Evolutionary conservation across 2,888 invertebrate genomes (phyloP).

Genomic region (Mimas tiliae): DNA sequence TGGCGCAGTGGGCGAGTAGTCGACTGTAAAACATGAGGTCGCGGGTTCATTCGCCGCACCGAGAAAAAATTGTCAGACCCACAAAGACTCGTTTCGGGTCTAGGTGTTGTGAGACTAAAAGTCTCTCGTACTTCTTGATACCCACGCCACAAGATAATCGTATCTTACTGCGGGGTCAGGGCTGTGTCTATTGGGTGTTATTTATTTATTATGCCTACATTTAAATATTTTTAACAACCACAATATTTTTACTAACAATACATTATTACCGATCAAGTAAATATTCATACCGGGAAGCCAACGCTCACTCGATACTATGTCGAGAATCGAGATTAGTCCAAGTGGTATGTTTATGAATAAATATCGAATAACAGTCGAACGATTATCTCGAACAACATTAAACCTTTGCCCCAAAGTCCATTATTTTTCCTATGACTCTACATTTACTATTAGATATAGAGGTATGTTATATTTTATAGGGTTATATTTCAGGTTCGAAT

Average conservation of each 20-base stretch:
- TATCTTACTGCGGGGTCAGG: no score
- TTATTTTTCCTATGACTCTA: conserved; percentile 10
- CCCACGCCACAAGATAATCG: no score
- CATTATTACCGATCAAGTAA: conserved; percentile 4
- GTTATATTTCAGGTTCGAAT: neutral
- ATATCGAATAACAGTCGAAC: conserved; percentile 20
- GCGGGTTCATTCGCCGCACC: no score
- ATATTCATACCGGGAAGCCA: neutral
- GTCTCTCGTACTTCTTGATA: no score
- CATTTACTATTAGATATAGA: conserved; percentile 1
- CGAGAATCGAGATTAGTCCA: conserved; percentile 1
- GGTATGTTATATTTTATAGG: conserved; percentile 5
- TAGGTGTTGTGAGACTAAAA: no score
- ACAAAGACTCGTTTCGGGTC: no score
- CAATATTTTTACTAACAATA: neutral
- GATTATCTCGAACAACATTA: conserved; percentile 9
- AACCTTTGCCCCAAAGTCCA: conserved; percentile 13
- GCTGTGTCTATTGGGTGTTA: no score
- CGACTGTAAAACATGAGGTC: no score
- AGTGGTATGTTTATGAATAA: conserved; percentile 19
- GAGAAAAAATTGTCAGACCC: no score
- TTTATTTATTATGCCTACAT: no score
- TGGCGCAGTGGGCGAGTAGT: no score
- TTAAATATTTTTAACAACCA: no score
- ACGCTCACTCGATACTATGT: neutral